Evolutionary conservation across 2,113 vertebrate genomes (phyloP).

Genomic region (Podocnemis expansa): DNA sequence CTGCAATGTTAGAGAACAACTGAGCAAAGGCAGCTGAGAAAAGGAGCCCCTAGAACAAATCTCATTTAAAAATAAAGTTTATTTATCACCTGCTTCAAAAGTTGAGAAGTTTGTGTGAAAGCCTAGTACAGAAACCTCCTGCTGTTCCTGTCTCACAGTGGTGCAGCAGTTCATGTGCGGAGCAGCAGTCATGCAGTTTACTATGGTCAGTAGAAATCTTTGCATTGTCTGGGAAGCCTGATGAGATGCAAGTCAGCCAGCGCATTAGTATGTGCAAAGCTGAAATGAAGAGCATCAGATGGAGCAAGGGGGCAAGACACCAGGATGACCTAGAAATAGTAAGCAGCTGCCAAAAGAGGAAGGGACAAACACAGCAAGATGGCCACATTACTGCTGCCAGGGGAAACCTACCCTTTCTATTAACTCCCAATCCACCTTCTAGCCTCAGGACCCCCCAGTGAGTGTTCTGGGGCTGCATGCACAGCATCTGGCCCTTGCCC

Average conservation of each 20-base stretch:
- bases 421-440: background rate
- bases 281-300: background rate
- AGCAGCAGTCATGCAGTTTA: slow-evolving; percentile 50
- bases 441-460: background rate
- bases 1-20: slow-evolving; percentile 20
- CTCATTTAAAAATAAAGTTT: slow-evolving; percentile 67
- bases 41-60: slow-evolving; percentile 30
- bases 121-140: slow-evolving; percentile 53
- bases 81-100: slow-evolving; percentile 60
- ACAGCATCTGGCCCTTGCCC: rapidly evolving
- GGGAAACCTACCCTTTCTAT: background rate
- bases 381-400: background rate
- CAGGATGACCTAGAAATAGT: background rate
- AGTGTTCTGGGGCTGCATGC: rapidly evolving
- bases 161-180: background rate
- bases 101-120: slow-evolving; percentile 42
- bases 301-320: slow-evolving; percentile 11
- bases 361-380: background rate
- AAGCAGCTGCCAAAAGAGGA: background rate
- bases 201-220: slow-evolving; percentile 15
- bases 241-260: slow-evolving; percentile 23
- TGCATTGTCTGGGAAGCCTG: slow-evolving; percentile 36
- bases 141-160: background rate
- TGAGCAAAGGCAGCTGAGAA: background rate
- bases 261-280: slow-evolving; percentile 8